phyloP scores from a whole-genome alignment of 2,888 invertebrate species.

The Pheosia gnoma region DNA sequence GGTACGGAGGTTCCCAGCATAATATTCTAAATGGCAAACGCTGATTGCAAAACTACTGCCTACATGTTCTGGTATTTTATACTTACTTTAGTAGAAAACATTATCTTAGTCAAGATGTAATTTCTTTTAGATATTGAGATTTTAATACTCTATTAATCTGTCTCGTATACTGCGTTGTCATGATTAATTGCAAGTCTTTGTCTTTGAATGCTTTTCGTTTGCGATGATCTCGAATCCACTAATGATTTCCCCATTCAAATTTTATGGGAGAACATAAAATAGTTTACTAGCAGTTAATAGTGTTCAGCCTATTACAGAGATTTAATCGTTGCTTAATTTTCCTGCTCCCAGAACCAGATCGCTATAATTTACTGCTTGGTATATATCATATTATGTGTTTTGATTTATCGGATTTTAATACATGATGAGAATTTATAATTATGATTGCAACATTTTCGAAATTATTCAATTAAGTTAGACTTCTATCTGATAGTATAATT shows the following conservation, averaged over 20 bases:
- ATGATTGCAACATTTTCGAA: too few relatives aligned
- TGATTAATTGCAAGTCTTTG: not conserved
- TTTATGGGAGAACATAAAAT: slow-evolving; percentile 26
- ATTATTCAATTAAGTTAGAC: too few relatives aligned
- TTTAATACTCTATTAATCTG: not conserved
- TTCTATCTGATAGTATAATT: too few relatives aligned
- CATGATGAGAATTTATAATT: too few relatives aligned
- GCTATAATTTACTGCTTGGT: not conserved
- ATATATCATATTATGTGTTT: not conserved
- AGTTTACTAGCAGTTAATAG: slow-evolving; percentile 15
- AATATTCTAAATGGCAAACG: too few relatives aligned
- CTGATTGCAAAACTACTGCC: too few relatives aligned
- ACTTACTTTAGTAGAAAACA: not conserved
- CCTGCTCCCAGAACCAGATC: not conserved
- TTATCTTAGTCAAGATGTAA: not conserved
- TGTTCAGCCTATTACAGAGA: slow-evolving; percentile 5
- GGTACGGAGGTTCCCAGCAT: too few relatives aligned
- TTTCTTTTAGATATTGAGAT: not conserved
- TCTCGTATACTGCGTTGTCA: not conserved
- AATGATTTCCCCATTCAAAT: slow-evolving; percentile 24
- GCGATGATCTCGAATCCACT: slow-evolving; percentile 12
- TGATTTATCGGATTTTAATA: not conserved
- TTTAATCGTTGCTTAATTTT: not conserved
- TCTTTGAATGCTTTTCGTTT: not conserved
- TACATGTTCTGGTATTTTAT: too few relatives aligned